Base-by-base conservation (phyloP, 2,113 vertebrate species). In the Clarias gariepinus region DNA sequence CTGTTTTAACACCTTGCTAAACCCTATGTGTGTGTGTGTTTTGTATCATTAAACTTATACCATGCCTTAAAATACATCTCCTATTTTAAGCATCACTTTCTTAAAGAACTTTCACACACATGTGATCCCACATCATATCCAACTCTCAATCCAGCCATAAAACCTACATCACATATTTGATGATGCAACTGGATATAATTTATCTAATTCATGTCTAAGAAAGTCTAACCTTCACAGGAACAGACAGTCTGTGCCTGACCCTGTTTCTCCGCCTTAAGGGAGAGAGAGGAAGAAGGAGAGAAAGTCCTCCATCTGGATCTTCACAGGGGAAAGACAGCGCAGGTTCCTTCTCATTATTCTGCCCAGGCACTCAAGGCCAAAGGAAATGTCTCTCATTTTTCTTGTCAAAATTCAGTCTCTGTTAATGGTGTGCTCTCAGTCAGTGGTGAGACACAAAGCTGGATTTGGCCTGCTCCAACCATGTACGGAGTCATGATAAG, bases 301-400 rank as follows among this genome's bases (percentile, higher is more conserved):
- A 93, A 90, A 92, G 89, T 90, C 88, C 33, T 11, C 89, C 87
- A 89, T 91, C 87, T 88, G 88, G 85, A 90, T 92, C 91, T 93
- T 94, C 85, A 87, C 89, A 88, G 61, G 84, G 47, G 87, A 81
- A 84, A 76, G 81, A 89, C 91, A 89, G 80, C 92, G 90, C 74
- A 92, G 87, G 89, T 88, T 87, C 52, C 90, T 90, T 61, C 92
- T 93, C 94, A 95, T 96, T 95, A 96, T 93, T 96, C 94, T 95
- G 93, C 87, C 93, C 30, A 94, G 76, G 82, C 92, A 93, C 91
- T 96, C 90, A 90, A 93, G 93, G 92, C 91, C 93, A 95, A 94
- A 88, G 86, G 91, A 91, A 94, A 95, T 85, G 88, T 85, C 89
- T 85, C 92, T 84, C 94, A 95, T 96, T 96, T 96, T 94, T 96